A percentile compares a stretch with the other conserved stretches of the same genome.
These are phyloP conservation scores for Cyrtodaria siliqua DNA, from an alignment of 2,888 invertebrate genomes.

Conservation along the genomic window DNA sequence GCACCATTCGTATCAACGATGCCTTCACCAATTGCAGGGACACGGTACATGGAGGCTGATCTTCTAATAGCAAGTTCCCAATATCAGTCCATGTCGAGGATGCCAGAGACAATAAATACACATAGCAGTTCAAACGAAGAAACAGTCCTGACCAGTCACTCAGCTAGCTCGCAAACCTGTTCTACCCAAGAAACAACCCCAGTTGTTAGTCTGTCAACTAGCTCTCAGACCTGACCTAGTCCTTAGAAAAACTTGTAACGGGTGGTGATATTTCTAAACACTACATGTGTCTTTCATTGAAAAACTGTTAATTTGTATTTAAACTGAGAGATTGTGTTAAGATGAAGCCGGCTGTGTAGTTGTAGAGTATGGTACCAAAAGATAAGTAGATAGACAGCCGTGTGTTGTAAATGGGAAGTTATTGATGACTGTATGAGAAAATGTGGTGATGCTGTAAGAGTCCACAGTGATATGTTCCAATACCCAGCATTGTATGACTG, in stretches of 20 bases:
- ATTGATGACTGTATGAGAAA: too few relatives aligned
- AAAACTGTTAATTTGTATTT: slow-evolving; percentile 16
- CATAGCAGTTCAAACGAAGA: background rate
- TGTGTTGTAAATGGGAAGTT: too few relatives aligned
- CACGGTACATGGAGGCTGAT: slow-evolving; percentile 57
- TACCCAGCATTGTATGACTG: too few relatives aligned
- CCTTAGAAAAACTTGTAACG: background rate
- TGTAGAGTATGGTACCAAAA: too few relatives aligned
- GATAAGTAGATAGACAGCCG: too few relatives aligned
- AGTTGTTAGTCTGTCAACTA: slow-evolving; percentile 3
- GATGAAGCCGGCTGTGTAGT: background rate
- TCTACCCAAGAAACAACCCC: background rate
- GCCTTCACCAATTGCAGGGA: slow-evolving; percentile 21
- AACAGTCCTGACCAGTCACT: background rate
- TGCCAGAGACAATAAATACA: background rate
- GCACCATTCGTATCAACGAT: slow-evolving; percentile 33
- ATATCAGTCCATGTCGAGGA: slow-evolving; percentile 1
- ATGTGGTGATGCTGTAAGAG: too few relatives aligned
- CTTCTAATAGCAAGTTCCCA: slow-evolving; percentile 37
- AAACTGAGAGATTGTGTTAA: background rate
- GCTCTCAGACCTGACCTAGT: background rate
- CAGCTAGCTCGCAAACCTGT: slow-evolving; percentile 4
- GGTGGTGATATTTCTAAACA: slow-evolving; percentile 9
- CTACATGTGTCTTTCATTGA: slow-evolving; percentile 48
- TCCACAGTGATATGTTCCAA: too few relatives aligned